phyloP scores from a whole-genome alignment of 2,113 vertebrate genomes.

The Grallaria varia region DNA sequence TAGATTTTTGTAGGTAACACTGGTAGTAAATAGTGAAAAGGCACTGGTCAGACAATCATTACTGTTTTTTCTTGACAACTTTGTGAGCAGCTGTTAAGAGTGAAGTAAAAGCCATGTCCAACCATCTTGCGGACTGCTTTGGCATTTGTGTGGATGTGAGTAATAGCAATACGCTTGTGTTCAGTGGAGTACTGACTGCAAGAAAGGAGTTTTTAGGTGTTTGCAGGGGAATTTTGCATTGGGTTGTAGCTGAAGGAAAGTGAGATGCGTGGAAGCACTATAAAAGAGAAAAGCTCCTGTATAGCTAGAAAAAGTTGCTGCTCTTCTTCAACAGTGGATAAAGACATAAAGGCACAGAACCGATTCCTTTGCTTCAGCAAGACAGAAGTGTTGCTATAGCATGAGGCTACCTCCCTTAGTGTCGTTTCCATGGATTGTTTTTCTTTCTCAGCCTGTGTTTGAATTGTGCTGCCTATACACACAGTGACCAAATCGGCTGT shows the following conservation, averaged over 20 bases:
- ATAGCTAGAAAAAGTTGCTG: neutral
- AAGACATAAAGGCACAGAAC: slow-evolving; percentile 15
- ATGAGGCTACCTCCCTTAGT: neutral
- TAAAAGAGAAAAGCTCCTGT: neutral
- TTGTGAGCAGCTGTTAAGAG: neutral
- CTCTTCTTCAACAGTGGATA: neutral
- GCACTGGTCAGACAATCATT: neutral
- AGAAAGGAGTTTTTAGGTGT: neutral
- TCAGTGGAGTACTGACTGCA: neutral
- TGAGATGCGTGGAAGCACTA: accelerated
- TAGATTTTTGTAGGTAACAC: neutral
- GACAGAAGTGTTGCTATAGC: neutral
- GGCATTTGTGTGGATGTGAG: neutral
- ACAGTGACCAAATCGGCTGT: slow-evolving; percentile 51
- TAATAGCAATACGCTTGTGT: neutral
- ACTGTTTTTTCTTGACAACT: neutral
- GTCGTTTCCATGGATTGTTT: slow-evolving; percentile 31
- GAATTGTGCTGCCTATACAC: slow-evolving; percentile 30
- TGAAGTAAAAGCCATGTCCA: neutral
- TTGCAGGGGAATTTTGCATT: neutral
- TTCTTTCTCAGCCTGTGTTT: slow-evolving; percentile 41
- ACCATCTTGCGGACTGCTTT: neutral
- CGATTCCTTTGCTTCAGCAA: neutral
- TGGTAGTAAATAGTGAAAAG: neutral
- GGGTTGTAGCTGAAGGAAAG: neutral